A percentile compares a stretch with the other conserved stretches of the same genome.
Conservation (phyloP, 2,113 vertebrate genomes). For the Peromyscus maniculatus region DNA sequence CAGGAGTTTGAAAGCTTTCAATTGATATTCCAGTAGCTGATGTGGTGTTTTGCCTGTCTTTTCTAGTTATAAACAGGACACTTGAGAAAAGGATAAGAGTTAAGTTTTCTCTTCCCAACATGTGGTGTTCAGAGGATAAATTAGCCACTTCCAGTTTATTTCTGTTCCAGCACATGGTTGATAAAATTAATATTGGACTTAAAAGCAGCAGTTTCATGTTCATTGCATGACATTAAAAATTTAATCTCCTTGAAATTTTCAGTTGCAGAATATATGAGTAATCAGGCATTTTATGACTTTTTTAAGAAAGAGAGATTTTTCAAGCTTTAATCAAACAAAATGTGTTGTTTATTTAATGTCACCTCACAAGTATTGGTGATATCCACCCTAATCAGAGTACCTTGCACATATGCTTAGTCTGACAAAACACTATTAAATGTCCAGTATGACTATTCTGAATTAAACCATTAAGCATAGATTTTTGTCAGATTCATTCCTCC, state of each 20-base stretch:
- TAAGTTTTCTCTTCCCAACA: background rate
- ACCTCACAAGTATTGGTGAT: background rate
- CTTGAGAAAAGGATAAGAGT: background rate
- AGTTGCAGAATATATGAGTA: background rate
- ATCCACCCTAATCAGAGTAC: background rate
- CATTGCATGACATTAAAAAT: background rate
- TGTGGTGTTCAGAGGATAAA: background rate
- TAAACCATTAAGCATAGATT: background rate
- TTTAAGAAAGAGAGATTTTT: background rate
- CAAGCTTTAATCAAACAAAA: background rate
- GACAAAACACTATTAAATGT: constrained; percentile 37
- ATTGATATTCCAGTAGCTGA: constrained; percentile 5
- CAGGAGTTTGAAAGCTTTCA: constrained; percentile 8
- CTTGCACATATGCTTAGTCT: background rate
- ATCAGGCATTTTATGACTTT: background rate
- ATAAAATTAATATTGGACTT: background rate
- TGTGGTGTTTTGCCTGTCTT: background rate
- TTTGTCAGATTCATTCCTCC: background rate
- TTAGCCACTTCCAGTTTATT: constrained; percentile 1
- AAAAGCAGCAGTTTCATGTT: background rate
- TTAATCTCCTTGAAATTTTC: background rate
- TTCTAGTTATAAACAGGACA: background rate
- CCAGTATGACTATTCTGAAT: background rate
- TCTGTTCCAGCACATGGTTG: constrained; percentile 11
- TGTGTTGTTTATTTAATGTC: background rate